phyloP scores from a whole-genome alignment of 2,113 vertebrate genomes.

The Lichenostomus cassidix region DNA sequence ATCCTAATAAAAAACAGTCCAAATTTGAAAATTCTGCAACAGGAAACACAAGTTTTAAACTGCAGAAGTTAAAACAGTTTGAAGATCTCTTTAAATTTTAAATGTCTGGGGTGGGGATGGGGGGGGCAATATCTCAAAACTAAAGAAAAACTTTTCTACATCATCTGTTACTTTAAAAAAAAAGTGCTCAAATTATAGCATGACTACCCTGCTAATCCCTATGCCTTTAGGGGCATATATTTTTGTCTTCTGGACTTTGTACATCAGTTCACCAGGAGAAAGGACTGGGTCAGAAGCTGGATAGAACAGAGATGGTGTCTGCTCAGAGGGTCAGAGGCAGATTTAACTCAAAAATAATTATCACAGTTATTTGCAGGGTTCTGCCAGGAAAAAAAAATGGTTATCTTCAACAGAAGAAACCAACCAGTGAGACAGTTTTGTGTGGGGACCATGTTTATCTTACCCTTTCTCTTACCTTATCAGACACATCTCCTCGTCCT shows the following conservation, averaged over 20 bases:
- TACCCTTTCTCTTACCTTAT: conserved; percentile 52
- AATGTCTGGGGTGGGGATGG: too few relatives aligned
- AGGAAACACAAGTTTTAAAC: not conserved
- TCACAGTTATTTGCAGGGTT: not conserved
- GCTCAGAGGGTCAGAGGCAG: not conserved
- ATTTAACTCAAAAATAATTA: not conserved
- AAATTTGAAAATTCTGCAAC: not conserved
- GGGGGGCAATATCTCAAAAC: not conserved
- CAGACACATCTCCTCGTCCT: conserved; percentile 46
- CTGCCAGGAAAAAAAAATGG: not conserved
- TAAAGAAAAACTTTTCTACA: not conserved
- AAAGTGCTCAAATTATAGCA: not conserved
- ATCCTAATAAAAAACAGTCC: not conserved
- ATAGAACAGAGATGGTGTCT: not conserved
- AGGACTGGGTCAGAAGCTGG: not conserved
- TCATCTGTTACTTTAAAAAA: not conserved
- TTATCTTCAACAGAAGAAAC: not conserved
- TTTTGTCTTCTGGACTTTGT: not conserved
- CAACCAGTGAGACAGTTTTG: not conserved
- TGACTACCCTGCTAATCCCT: not conserved
- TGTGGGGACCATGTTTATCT: not conserved
- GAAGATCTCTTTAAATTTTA: not conserved
- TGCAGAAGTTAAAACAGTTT: not conserved
- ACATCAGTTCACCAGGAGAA: not conserved
- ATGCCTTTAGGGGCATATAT: not conserved